Evolutionary conservation across 2,888 invertebrate genomes (phyloP).

Genomic region (Augochlorella aurata): DNA sequence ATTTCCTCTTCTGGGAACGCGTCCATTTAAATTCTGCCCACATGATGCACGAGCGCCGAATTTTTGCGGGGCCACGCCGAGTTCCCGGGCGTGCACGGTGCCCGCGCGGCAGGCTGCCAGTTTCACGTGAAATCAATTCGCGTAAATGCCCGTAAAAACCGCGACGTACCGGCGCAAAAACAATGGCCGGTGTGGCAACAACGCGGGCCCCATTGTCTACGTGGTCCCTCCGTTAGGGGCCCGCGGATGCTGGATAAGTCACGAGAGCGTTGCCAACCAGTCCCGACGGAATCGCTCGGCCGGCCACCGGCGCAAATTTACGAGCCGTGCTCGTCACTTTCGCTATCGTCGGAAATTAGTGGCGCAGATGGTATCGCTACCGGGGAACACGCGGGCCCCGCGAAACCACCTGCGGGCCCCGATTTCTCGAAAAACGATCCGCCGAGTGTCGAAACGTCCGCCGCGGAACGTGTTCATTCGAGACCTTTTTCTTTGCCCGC

Average conservation of each 20-base stretch:
- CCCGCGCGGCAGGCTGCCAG: slow-evolving; percentile 24
- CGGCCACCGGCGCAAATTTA: slow-evolving; percentile 40
- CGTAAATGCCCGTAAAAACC: slow-evolving; percentile 64
- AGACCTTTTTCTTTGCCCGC: background rate
- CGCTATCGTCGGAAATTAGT: slow-evolving; percentile 50
- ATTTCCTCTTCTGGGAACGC: slow-evolving; percentile 6
- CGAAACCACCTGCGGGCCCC: slow-evolving; percentile 35
- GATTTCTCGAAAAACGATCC: slow-evolving; percentile 22
- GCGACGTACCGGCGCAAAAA: slow-evolving; percentile 50
- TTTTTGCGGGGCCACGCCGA: background rate
- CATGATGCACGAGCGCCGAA: slow-evolving; percentile 1
- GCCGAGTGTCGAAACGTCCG: slow-evolving; percentile 17
- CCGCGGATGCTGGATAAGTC: slow-evolving; percentile 48
- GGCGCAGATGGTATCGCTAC: slow-evolving; percentile 40
- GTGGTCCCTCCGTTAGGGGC: background rate
- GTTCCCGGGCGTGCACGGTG: background rate
- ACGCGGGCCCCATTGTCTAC: slow-evolving; percentile 60
- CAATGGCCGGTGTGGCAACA: slow-evolving; percentile 54
- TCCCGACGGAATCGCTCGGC: slow-evolving; percentile 44
- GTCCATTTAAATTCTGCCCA: slow-evolving; percentile 17
- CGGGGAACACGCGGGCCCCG: slow-evolving; percentile 25
- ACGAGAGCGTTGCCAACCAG: slow-evolving; percentile 39
- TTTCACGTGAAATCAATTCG: slow-evolving; percentile 58
- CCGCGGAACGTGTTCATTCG: slow-evolving; percentile 25
- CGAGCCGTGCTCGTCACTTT: slow-evolving; percentile 52